Evolutionary conservation across 1,140 invertebrate genomes (phyloP).

Genomic region (Pristionchus pacificus): DNA sequence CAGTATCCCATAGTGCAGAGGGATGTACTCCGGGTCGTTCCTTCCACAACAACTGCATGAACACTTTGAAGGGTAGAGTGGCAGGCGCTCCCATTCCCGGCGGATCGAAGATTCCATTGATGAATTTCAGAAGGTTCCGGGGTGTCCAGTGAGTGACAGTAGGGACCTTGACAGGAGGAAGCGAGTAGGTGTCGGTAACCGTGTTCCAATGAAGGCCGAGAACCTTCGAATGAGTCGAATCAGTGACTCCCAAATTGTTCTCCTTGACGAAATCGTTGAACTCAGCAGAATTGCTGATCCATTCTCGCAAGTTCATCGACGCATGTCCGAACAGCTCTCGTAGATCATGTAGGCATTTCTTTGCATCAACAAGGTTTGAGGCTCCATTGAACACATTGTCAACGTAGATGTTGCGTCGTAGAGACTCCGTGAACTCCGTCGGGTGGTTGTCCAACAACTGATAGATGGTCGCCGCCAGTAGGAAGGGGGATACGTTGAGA

Average conservation of each 20-base stretch:
- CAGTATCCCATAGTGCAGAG: constrained; percentile 27
- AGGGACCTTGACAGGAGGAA: not conserved
- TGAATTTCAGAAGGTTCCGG: constrained; percentile 13
- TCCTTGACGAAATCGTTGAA: constrained; percentile 5
- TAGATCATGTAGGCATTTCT: not conserved
- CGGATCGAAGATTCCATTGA: constrained; percentile 27
- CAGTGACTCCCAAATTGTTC: constrained; percentile 19
- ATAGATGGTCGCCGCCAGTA: constrained; percentile 26
- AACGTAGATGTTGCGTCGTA: constrained; percentile 32
- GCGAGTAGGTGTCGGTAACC: constrained; percentile 12
- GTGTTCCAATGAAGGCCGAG: not conserved
- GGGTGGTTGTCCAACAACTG: constrained; percentile 19
- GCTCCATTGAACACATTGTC: constrained; percentile 30
- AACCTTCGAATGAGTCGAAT: not conserved
- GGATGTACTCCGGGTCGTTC: constrained; percentile 32
- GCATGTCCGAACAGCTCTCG: constrained; percentile 26
- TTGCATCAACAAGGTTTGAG: constrained; percentile 10
- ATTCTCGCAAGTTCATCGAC: constrained; percentile 39
- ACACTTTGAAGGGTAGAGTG: constrained; percentile 18
- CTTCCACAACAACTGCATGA: constrained; percentile 19
- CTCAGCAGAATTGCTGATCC: constrained; percentile 18
- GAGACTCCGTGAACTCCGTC: not conserved
- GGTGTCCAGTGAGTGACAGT: not conserved
- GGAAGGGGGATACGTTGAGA: constrained; percentile 23
- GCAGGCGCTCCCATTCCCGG: not conserved